Evolutionary conservation across 2,797 vertebrate species (phyloP).

Genomic region (Hafferia zeledoni): DNA sequence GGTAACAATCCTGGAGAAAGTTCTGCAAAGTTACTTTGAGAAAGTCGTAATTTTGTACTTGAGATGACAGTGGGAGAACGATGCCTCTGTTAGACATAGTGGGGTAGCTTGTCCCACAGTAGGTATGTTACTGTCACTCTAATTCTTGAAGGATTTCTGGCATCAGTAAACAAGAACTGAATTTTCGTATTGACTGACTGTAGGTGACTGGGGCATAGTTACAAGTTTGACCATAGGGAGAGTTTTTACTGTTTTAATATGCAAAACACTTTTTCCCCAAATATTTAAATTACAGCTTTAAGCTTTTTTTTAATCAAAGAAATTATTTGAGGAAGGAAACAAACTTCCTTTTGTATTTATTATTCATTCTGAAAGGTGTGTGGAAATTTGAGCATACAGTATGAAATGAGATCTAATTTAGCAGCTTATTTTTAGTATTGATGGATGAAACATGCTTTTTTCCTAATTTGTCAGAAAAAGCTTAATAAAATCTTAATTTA

Average conservation of each 20-base stretch:
- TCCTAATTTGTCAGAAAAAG: background rate
- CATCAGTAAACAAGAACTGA: conserved; percentile 18
- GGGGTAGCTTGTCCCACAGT: background rate
- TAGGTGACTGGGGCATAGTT: background rate
- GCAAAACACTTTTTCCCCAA: background rate
- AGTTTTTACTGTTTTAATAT: background rate
- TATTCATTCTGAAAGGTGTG: background rate
- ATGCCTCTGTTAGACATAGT: background rate
- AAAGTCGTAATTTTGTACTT: background rate
- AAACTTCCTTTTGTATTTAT: background rate
- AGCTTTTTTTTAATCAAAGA: background rate
- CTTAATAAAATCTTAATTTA: background rate
- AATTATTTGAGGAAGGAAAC: conserved; percentile 7
- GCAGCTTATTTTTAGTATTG: background rate
- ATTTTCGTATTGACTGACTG: conserved; percentile 10
- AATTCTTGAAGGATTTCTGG: conserved; percentile 26
- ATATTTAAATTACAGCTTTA: conserved; percentile 13
- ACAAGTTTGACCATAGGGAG: conserved; percentile 8
- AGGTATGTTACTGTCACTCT: background rate
- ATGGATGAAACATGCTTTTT: background rate
- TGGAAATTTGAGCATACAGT: background rate
- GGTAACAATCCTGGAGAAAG: conserved; percentile 38
- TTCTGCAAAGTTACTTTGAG: conserved; percentile 52
- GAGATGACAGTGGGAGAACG: background rate
- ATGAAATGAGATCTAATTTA: background rate